Conservation (phyloP, 2,797 vertebrate species). For the Naso thynnoides region DNA sequence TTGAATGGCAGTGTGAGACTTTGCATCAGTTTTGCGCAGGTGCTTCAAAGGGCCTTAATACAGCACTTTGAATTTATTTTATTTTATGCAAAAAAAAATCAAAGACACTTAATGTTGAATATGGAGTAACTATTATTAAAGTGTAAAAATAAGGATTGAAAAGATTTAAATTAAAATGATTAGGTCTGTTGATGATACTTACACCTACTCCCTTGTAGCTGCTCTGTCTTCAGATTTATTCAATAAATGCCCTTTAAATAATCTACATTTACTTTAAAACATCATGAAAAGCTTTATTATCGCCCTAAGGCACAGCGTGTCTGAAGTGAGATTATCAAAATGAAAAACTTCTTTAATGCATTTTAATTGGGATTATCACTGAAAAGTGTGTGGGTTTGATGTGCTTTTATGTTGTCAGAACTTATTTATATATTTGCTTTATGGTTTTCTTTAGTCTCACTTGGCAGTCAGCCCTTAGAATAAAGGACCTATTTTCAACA, state of each 20-base stretch:
- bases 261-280: slow-evolving; percentile 19
- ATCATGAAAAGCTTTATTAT: slow-evolving; percentile 7
- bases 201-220: neutral
- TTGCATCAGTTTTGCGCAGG: slow-evolving; percentile 10
- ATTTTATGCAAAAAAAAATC: neutral
- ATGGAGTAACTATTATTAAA: neutral
- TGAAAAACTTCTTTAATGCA: slow-evolving; percentile 5
- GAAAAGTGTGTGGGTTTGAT: slow-evolving; percentile 3
- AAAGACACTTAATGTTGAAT: neutral
- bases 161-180: neutral
- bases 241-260: slow-evolving; percentile 4
- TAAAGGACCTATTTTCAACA: slow-evolving; percentile 9
- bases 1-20: slow-evolving; percentile 31
- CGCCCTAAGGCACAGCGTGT: slow-evolving; percentile 1
- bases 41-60: slow-evolving; percentile 1
- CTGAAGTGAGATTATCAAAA: slow-evolving; percentile 25
- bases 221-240: slow-evolving; percentile 18
- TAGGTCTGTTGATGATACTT: neutral
- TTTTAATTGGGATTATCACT: slow-evolving; percentile 17
- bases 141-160: neutral
- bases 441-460: slow-evolving; percentile 11
- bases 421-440: slow-evolving; percentile 1
- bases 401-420: slow-evolving; percentile 10
- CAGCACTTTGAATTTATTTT: neutral
- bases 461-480: slow-evolving; percentile 2